Evolutionary conservation across 37 sponge, comb jelly and placozoan species (phyloP), one percentile per base, ranked within the genome.

Genomic region (Crambe crambe): DNA sequence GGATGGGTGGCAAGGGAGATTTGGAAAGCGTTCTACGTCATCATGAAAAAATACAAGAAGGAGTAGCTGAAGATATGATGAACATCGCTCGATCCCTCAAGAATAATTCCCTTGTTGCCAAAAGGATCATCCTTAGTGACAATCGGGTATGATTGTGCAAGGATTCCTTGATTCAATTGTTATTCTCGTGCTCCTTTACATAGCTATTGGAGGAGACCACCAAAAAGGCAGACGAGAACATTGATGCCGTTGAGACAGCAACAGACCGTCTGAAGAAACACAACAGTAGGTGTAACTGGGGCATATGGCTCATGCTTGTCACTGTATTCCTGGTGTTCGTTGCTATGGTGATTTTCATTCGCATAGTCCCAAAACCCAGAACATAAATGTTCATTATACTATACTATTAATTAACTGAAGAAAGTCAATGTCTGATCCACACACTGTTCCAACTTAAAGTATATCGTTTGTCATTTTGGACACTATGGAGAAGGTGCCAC

Each of bases 41-140:
- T 6, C 91, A 94, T 51, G 68, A 80, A 6, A 60, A 90, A 60
- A 64, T 84, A 56, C 95, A 94, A 68, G 95, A 94, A 17, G 72
- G 81, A 31, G 77, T 94, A 43, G 92, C 95, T 0, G 89, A 91
- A 39, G 95, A 94, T 63, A 94, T 94, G 95, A 58, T 94, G n/a
- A 57, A 31, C n/a, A 66, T 91, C 66, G 88, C 88, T 2, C 62
- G 58, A 0, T 68, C 80, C 32, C 77, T 94, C 5, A 87, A 85
- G 30, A 35, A 70, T 32, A 86, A 79, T 47, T 58, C 88, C 0
- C 64, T 78, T 17, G 47, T 66, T 10, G 95, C 91, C 23, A 80
- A 77, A 43, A 78, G 76, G 21, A 87, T 87, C 75, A 94, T 94
- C 27, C 22, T 36, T 37, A 78, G 61, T 42, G 95, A 94, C 66